Conservation (phyloP, 2,888 invertebrate genomes). For the Drosophila recens region DNA sequence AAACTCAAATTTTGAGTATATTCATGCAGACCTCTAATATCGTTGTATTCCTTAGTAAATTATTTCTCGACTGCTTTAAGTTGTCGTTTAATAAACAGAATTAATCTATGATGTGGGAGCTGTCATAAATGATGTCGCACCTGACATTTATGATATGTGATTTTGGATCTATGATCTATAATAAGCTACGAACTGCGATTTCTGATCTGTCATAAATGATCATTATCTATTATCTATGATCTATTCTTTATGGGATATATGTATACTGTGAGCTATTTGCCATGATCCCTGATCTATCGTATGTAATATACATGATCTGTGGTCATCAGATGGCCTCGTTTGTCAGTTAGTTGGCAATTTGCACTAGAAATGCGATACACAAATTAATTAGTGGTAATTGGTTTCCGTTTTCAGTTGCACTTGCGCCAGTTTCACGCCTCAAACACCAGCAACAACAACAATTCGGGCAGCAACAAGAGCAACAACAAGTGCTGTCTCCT, state of each 20-base stretch:
- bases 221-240: background rate
- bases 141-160: background rate
- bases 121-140: no score
- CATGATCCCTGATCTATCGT: constrained; percentile 10
- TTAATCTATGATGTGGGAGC: no score
- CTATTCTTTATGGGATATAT: background rate
- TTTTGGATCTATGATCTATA: background rate
- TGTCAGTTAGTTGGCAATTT: constrained; percentile 29
- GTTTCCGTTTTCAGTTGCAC: constrained; percentile 33
- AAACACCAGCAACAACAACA: constrained; percentile 5
- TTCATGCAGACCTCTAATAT: no score
- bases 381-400: constrained; percentile 47
- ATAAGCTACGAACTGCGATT: background rate
- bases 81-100: no score
- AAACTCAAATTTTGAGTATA: no score
- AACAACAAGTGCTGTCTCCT: constrained; percentile 33
- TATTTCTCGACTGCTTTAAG: no score
- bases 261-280: background rate
- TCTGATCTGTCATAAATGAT: background rate
- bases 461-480: background rate
- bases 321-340: constrained; percentile 23
- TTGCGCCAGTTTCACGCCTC: constrained; percentile 18
- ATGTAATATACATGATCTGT: background rate
- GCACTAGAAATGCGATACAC: constrained; percentile 37
- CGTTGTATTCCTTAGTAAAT: no score